phyloP scores from a whole-genome alignment of 2,113 vertebrate genomes.

The Hucho hucho region DNA sequence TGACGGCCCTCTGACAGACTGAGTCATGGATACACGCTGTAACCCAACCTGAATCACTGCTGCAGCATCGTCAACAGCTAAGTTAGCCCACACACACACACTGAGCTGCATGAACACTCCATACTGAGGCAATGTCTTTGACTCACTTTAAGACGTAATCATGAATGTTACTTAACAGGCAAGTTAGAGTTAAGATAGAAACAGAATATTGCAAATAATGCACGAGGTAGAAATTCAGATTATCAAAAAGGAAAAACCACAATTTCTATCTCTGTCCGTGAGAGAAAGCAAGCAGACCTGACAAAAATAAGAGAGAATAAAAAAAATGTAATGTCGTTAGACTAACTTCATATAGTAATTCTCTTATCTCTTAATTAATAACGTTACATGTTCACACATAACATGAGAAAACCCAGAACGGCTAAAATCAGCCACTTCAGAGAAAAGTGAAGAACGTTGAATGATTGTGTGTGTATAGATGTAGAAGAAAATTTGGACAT shows the following conservation, averaged over 20 bases:
- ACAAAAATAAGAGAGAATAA: not conserved
- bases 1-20: too few species aligned
- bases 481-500: conserved; percentile 27
- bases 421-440: not conserved
- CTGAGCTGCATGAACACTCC: not conserved
- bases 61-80: not conserved
- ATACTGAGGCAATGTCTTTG: not conserved
- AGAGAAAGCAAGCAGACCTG: not conserved
- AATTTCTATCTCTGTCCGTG: not conserved
- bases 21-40: too few species aligned
- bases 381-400: not conserved
- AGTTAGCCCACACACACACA: not conserved
- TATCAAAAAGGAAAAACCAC: not conserved
- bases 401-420: not conserved
- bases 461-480: conserved; percentile 1
- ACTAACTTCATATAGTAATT: not conserved
- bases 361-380: too few species aligned
- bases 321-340: not conserved
- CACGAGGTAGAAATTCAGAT: not conserved
- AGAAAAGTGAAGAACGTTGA: not conserved
- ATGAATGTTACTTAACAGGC: not conserved
- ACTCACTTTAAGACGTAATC: not conserved
- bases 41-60: too few species aligned
- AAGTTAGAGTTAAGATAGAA: not conserved
- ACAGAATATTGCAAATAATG: not conserved